A percentile compares a stretch with the other conserved stretches of the same genome.
These are phyloP conservation scores for Dendroctonus ponderosae DNA, from an alignment of 1,140 invertebrate species.

Conservation along the genomic window DNA sequence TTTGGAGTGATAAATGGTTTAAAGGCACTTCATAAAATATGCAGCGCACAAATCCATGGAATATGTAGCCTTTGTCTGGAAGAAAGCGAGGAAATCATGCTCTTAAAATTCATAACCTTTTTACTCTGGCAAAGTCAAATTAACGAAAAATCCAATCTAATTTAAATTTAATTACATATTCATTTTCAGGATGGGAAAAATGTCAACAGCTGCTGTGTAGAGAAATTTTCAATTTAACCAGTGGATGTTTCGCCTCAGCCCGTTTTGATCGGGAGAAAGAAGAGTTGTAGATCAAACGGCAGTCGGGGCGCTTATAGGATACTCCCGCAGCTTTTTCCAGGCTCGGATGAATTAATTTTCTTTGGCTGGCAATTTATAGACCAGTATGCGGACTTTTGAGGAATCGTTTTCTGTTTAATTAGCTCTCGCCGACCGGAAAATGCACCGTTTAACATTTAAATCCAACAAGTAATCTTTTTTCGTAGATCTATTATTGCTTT, in stretches of 20 bases:
- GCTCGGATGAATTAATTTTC: slow-evolving; percentile 29
- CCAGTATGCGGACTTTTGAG: slow-evolving; percentile 22
- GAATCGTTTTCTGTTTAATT: slow-evolving; percentile 22
- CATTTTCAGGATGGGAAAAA: slow-evolving; percentile 33
- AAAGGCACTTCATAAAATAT: slow-evolving; percentile 2
- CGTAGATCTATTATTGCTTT: no score
- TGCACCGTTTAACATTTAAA: neutral
- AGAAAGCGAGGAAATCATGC: slow-evolving; percentile 18
- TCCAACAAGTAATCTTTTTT: no score
- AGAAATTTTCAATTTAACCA: slow-evolving; percentile 36
- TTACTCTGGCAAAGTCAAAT: slow-evolving; percentile 20
- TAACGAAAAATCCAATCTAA: slow-evolving; percentile 36
- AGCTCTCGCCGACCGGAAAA: slow-evolving; percentile 7
- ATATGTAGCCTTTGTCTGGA: slow-evolving; percentile 11
- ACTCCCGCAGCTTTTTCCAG: slow-evolving; percentile 27
- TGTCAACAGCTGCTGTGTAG: slow-evolving; percentile 36
- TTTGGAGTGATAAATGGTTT: neutral
- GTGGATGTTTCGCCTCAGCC: slow-evolving; percentile 32
- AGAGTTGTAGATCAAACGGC: slow-evolving; percentile 32
- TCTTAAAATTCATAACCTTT: slow-evolving; percentile 32
- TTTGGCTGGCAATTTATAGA: slow-evolving; percentile 30
- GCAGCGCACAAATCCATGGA: slow-evolving; percentile 5
- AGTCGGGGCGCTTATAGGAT: slow-evolving; percentile 21
- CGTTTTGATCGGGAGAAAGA: slow-evolving; percentile 35
- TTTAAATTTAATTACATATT: slow-evolving; percentile 38